Conservation (phyloP, 2,888 invertebrate species). For the Hypomecis atomaria region DNA sequence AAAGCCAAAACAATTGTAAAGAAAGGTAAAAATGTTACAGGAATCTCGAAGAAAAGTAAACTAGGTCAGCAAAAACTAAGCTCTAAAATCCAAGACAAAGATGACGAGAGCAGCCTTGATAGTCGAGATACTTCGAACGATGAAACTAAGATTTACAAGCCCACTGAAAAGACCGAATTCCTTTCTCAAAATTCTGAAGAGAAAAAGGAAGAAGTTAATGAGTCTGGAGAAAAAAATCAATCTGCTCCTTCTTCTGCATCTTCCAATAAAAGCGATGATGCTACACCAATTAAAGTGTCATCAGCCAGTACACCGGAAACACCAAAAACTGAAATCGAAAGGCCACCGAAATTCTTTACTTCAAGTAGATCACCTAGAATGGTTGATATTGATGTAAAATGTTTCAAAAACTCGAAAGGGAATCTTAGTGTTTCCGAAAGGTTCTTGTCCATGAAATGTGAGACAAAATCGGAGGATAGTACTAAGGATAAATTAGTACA, state of each 20-base stretch:
- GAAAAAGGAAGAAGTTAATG: constrained; percentile 41
- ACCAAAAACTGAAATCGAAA: constrained; percentile 71
- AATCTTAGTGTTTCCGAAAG: constrained; percentile 76
- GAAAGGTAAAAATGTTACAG: constrained; percentile 50
- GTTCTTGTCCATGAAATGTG: constrained; percentile 73
- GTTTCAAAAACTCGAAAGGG: constrained; percentile 78
- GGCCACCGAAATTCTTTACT: constrained; percentile 79
- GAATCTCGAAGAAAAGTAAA: constrained; percentile 62
- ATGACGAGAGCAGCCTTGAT: neutral
- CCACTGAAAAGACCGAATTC: constrained; percentile 29
- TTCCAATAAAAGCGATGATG: constrained; percentile 26
- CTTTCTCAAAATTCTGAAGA: constrained; percentile 21
- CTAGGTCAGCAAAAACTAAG: constrained; percentile 40
- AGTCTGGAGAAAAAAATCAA: constrained; percentile 45
- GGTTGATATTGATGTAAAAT: constrained; percentile 79
- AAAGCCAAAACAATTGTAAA: constrained; percentile 66
- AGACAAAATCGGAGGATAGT: constrained; percentile 67
- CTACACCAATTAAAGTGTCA: constrained; percentile 43
- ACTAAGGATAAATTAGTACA: constrained; percentile 64
- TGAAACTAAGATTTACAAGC: constrained; percentile 38
- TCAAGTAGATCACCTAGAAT: constrained; percentile 74
- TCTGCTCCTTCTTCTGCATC: constrained; percentile 33
- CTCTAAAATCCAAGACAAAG: constrained; percentile 20
- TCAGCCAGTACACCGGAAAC: constrained; percentile 53
- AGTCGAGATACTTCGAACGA: constrained; percentile 42